Conservation (phyloP, 2,113 vertebrate species). For the Pithys albifrons region DNA sequence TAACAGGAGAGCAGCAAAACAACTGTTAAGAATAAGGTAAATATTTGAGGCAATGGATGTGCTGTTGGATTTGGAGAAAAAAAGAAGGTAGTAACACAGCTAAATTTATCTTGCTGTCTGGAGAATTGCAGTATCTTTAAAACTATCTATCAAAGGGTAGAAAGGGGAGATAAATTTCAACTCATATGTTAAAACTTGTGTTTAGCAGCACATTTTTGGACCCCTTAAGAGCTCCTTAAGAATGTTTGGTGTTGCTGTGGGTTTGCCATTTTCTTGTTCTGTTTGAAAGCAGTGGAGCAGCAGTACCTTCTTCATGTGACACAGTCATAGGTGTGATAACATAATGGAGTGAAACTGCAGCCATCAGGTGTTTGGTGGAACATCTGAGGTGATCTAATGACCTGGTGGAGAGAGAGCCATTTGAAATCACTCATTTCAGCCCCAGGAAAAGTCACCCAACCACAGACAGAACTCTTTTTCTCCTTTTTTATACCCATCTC, state of each 20-base stretch:
- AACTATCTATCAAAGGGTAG: neutral
- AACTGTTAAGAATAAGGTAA: neutral
- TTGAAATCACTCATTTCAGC: neutral
- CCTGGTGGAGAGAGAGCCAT: neutral
- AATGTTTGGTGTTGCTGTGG: neutral
- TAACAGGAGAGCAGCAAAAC: neutral
- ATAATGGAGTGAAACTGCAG: neutral
- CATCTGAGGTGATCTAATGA: neutral
- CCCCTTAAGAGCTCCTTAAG: neutral
- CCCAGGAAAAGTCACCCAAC: neutral
- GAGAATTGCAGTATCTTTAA: neutral
- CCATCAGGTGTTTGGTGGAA: neutral
- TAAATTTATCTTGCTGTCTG: neutral
- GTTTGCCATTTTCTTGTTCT: neutral
- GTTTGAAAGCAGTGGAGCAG: neutral
- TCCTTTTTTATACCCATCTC: neutral
- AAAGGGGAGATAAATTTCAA: neutral
- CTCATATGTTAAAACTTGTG: neutral
- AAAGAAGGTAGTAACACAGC: neutral
- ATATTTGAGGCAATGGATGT: neutral
- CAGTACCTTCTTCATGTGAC: neutral
- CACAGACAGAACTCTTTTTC: neutral
- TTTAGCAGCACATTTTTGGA: neutral
- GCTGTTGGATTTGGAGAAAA: neutral
- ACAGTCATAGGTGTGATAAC: neutral